Percentiles rank a stretch among this genome's conserved stretches.
Evolutionary conservation across 2,888 invertebrate genomes (phyloP).

Genomic region (Dynastes grantii): DNA sequence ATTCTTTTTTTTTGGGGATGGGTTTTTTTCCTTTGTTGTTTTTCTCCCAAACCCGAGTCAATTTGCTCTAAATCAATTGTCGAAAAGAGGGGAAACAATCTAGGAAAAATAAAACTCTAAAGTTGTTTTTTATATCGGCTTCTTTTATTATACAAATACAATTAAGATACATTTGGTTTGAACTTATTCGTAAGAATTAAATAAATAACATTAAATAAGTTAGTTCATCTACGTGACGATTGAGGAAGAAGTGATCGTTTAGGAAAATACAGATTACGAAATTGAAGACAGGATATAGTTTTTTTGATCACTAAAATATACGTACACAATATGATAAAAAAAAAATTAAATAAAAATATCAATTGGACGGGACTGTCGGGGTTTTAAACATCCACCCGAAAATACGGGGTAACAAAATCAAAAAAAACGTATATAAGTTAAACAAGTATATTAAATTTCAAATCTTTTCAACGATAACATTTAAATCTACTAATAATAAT

Average conservation of each 20-base stretch:
- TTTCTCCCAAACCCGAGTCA: too few species aligned
- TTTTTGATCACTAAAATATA: slow-evolving; percentile 21
- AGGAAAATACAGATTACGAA: slow-evolving; percentile 28
- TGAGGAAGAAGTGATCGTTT: slow-evolving; percentile 23
- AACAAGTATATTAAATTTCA: slow-evolving; percentile 46
- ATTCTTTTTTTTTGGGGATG: too few species aligned
- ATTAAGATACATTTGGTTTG: slow-evolving; percentile 51
- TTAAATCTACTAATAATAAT: slow-evolving; percentile 45
- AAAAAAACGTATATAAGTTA: slow-evolving; percentile 29
- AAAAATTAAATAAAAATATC: slow-evolving; percentile 23
- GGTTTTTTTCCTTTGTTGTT: too few species aligned
- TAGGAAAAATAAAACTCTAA: too few species aligned
- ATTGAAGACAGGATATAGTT: neutral
- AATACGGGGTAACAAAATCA: slow-evolving; percentile 31
- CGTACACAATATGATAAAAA: slow-evolving; percentile 27
- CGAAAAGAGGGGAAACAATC: too few species aligned
- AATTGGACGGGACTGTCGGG: neutral
- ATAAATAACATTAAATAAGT: slow-evolving; percentile 51
- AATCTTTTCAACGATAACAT: slow-evolving; percentile 44
- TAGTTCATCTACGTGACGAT: slow-evolving; percentile 40
- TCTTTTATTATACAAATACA: slow-evolving; percentile 49
- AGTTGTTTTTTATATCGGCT: too few species aligned
- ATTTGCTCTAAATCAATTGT: too few species aligned
- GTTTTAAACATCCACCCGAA: slow-evolving; percentile 25
- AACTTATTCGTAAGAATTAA: slow-evolving; percentile 46